Evolutionary conservation across 2,797 vertebrate genomes (phyloP), one percentile per base, ranked within the genome.

Genomic region (Takifugu rubripes): DNA sequence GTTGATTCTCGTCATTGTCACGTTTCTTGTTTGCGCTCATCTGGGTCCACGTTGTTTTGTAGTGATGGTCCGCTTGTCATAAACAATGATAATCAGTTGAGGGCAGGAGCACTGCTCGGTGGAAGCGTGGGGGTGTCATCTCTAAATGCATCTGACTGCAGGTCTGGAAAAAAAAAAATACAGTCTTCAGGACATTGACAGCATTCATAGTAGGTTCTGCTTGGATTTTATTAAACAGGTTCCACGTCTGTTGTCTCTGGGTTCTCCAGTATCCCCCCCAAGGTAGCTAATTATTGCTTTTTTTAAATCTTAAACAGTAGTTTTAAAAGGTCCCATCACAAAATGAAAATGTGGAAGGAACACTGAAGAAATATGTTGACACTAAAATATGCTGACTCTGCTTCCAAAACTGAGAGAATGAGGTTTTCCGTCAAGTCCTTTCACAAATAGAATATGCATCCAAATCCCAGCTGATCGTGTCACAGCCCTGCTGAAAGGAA

Each of bases 101-200:
- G 66, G 52, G 87, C 56, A 9, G 88, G 78, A 62, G 83, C 74
- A 5, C 84, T 89, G 72, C 86, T 89, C 0, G 89, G 88, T 52
- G 86, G 87, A 43, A 91, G 88, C 4, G 85, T 91, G 0, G 87
- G 89, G 2, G 91, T 90, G 70, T 91, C 84, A 16, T 92, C 91
- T 78, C 78, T 72, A 44, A 90, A 91, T 5, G 87, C 87, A 44
- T 91, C 91, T 0, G 87, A 81, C 54, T 91, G 88, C 43, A 92
- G 87, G 68, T 91, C 91, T 92, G 74, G 27, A 59, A 49, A 25
- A 59, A 16, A n/a, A 36, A 11, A 6, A 0, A 14, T 6, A 36
- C 3, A 11, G 14, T 51, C 12, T 31, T 66, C 10, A 25, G 24
- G 2, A 2, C 14, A 15, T 12, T 42, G 5, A 49, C 14, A 26